phyloP scores from a whole-genome alignment of 1,140 invertebrate species.

The Brachionus angularis region DNA sequence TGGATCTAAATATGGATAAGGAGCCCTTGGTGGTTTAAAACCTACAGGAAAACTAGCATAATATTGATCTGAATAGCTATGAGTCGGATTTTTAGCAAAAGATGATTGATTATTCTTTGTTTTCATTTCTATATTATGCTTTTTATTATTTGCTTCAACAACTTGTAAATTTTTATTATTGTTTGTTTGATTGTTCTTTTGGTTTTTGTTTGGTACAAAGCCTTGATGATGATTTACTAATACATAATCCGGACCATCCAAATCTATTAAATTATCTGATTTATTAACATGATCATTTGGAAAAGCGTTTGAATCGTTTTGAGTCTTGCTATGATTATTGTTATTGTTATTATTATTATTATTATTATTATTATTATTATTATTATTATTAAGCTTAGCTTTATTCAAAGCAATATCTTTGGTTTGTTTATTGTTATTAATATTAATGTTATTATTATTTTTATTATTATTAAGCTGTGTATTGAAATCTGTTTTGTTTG shows the following conservation, averaged over 20 bases:
- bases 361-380: too few relatives aligned
- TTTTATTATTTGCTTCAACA: conserved; percentile 14
- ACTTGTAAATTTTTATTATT: neutral
- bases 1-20: neutral
- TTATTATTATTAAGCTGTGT: too few relatives aligned
- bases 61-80: conserved; percentile 35
- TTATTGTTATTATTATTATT: too few relatives aligned
- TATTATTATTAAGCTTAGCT: too few relatives aligned
- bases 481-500: too few relatives aligned
- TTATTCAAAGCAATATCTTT: too few relatives aligned
- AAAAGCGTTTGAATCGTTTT: neutral
- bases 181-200: neutral
- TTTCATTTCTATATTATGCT: conserved; percentile 21
- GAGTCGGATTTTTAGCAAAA: conserved; percentile 40
- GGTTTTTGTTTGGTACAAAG: neutral
- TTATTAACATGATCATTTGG: neutral
- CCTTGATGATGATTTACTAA: conserved; percentile 10
- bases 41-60: conserved; percentile 26
- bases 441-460: too few relatives aligned
- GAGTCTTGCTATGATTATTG: neutral
- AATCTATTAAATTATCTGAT: neutral
- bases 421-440: too few relatives aligned
- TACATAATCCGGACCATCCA: conserved; percentile 3
- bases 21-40: conserved; percentile 3
- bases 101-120: conserved; percentile 40